Evolutionary conservation across 2,797 vertebrate genomes (phyloP).

Genomic region (Halcyon badia): DNA sequence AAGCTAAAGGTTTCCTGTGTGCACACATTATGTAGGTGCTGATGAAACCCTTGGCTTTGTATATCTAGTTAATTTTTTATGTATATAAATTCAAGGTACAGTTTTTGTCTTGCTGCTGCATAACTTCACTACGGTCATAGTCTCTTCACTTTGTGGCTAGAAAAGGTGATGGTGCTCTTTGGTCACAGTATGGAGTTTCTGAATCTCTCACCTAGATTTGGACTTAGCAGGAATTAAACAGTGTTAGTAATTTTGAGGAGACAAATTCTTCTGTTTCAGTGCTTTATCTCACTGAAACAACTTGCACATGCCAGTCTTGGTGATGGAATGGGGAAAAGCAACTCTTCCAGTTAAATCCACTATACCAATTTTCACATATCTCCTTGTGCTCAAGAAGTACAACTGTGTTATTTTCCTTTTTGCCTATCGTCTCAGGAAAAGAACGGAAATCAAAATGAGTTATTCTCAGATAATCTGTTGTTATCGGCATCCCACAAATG

Average conservation of each 20-base stretch:
- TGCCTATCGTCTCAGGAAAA: not conserved
- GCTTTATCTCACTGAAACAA: not conserved
- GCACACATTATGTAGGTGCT: accelerated
- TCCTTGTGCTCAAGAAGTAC: not conserved
- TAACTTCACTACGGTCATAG: accelerated
- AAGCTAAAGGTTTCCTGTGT: not conserved
- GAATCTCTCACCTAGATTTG: not conserved
- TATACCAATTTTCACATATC: not conserved
- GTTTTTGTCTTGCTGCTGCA: not conserved
- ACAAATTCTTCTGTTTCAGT: not conserved
- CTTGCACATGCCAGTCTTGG: not conserved
- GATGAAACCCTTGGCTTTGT: not conserved
- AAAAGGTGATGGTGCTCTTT: not conserved
- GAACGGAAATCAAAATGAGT: not conserved
- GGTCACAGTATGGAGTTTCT: not conserved
- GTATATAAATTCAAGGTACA: not conserved
- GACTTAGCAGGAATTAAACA: not conserved
- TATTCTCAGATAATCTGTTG: not conserved
- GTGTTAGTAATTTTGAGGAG: not conserved
- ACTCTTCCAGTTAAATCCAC: not conserved
- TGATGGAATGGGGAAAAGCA: not conserved
- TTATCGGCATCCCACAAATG: not conserved
- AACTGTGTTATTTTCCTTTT: not conserved
- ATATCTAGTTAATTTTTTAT: not conserved
- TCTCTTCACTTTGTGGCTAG: not conserved